Conservation (phyloP, 2,113 vertebrate species). For the Balaenoptera acutorostrata region DNA sequence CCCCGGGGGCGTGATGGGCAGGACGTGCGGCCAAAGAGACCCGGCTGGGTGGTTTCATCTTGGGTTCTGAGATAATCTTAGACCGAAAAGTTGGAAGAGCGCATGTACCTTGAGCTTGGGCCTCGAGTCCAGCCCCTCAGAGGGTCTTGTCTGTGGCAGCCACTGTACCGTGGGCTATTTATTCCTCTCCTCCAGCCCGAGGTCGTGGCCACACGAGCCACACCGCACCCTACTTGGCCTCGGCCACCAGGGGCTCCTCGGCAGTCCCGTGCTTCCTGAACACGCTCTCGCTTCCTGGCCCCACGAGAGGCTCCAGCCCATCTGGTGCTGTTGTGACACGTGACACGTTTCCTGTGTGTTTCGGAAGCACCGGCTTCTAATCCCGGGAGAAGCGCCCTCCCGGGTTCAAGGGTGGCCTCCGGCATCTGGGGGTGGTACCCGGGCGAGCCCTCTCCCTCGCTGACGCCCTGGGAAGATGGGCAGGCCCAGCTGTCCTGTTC, state of each 20-base stretch:
- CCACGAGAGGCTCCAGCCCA: neutral
- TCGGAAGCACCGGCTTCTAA: neutral
- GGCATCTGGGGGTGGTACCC: neutral
- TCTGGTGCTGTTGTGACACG: neutral
- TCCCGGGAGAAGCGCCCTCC: neutral
- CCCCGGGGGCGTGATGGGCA: neutral
- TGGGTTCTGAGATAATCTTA: neutral
- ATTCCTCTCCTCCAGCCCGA: neutral
- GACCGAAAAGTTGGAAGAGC: neutral
- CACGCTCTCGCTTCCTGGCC: neutral
- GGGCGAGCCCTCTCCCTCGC: neutral
- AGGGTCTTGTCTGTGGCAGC: neutral
- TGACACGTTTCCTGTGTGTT: neutral
- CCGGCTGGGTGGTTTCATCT: neutral
- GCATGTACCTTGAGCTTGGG: neutral
- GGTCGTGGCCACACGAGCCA: neutral
- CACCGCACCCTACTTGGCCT: too few species aligned
- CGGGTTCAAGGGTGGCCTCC: neutral
- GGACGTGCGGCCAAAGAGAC: neutral
- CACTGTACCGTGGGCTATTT: neutral
- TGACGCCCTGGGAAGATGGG: neutral
- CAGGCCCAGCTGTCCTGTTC: neutral
- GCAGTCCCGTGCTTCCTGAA: neutral
- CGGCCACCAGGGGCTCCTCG: neutral
- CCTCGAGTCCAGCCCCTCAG: neutral